Evolutionary conservation across 2,797 vertebrate genomes (phyloP).

Genomic region (Chrysocyon brachyurus): DNA sequence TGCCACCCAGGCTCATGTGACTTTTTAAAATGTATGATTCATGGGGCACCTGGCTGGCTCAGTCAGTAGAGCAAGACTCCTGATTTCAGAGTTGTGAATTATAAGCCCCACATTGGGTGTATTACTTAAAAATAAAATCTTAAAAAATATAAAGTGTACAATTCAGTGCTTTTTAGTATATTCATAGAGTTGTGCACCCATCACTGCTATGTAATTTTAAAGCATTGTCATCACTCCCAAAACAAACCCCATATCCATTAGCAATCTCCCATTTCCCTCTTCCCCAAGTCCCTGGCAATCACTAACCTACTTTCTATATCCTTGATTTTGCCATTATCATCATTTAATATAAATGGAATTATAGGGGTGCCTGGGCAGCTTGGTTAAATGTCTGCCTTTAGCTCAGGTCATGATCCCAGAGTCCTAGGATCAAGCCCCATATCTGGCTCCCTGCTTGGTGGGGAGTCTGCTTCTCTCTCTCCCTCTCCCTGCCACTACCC

Average conservation of each 20-base stretch:
- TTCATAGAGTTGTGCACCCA: neutral
- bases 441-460: no score
- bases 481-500: no score
- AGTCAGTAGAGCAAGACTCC: neutral
- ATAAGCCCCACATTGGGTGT: neutral
- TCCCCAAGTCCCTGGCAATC: neutral
- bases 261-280: neutral
- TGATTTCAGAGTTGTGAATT: neutral
- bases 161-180: neutral
- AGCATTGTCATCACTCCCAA: neutral
- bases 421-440: no score
- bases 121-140: neutral
- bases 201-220: neutral
- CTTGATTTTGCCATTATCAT: neutral
- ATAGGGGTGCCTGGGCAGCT: neutral
- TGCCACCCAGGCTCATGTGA: neutral
- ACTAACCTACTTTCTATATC: neutral
- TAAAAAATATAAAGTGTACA: neutral
- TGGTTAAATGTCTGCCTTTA: no score
- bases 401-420: no score
- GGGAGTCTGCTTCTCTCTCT: no score
- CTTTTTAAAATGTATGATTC: neutral
- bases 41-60: neutral
- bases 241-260: neutral
- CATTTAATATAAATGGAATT: conserved; percentile 17